These are phyloP conservation scores for Amblyopsis rosae DNA, from an alignment of 2,113 vertebrate species.

Conservation along the genomic window DNA sequence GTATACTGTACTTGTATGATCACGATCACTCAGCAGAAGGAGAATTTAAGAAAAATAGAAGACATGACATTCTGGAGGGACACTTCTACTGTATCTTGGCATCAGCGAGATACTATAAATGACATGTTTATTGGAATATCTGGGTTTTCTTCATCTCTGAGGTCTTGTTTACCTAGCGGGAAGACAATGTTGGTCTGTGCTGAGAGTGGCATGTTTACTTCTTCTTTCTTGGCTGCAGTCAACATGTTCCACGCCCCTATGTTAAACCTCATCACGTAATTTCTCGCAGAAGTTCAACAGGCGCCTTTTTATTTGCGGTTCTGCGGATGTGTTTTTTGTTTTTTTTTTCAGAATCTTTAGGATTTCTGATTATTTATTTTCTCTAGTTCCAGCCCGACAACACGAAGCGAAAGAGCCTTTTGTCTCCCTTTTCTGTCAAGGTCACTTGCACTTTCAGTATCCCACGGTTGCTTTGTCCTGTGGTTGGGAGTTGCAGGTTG, in stretches of 20 bases:
- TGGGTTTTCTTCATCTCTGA: constrained; percentile 3
- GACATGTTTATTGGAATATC: constrained; percentile 37
- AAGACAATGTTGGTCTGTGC: neutral
- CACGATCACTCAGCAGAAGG: too few species aligned
- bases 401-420: constrained; percentile 13
- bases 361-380: constrained; percentile 11
- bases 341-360: neutral
- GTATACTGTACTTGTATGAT: too few species aligned
- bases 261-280: constrained; percentile 22
- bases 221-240: constrained; percentile 1
- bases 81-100: too few species aligned
- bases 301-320: constrained; percentile 7
- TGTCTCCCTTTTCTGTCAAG: constrained; percentile 36
- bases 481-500: constrained; percentile 17
- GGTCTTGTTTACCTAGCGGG: constrained; percentile 10
- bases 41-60: too few species aligned
- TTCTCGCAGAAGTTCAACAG: constrained; percentile 21
- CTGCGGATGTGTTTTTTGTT: constrained; percentile 36
- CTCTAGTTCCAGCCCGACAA: constrained; percentile 11
- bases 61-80: too few species aligned
- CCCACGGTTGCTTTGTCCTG: neutral
- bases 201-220: neutral
- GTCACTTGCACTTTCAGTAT: constrained; percentile 49
- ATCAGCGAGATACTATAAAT: neutral
- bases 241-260: constrained; percentile 10